Evolutionary conservation across 37 sponge, comb jelly and placozoan species (phyloP).

Genomic region (Beroe ovata): DNA sequence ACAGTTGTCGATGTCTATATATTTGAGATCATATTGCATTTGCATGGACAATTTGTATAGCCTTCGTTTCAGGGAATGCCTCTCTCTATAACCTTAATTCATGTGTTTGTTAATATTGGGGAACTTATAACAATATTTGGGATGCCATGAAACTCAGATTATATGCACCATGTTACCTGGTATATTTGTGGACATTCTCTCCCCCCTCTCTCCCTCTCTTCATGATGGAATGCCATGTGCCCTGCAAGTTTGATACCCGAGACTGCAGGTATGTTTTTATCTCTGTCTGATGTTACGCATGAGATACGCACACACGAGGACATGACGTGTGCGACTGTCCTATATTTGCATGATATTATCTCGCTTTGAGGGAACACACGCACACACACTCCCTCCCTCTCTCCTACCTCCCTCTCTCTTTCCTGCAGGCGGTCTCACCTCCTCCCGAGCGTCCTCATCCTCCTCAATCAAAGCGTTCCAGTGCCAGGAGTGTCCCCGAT

Average conservation of each 20-base stretch:
- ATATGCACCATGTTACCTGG: background rate
- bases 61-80: background rate
- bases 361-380: background rate
- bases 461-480: constrained; percentile 63
- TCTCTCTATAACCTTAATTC: no score
- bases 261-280: no score
- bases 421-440: background rate
- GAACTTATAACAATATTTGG: no score
- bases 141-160: no score
- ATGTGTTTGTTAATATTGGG: background rate
- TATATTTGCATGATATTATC: constrained; percentile 1
- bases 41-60: no score
- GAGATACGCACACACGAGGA: no score
- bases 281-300: no score
- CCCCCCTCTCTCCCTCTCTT: background rate
- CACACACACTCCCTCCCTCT: background rate
- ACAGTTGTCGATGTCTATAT: no score
- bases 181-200: background rate
- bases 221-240: background rate
- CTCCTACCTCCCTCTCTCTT: constrained; percentile 2
- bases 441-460: background rate
- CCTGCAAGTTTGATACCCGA: no score
- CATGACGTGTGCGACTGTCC: background rate
- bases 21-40: no score
- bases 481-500: constrained; percentile 62